Evolutionary conservation across 2,888 invertebrate genomes (phyloP).

Genomic region (Stenodera caucasica): DNA sequence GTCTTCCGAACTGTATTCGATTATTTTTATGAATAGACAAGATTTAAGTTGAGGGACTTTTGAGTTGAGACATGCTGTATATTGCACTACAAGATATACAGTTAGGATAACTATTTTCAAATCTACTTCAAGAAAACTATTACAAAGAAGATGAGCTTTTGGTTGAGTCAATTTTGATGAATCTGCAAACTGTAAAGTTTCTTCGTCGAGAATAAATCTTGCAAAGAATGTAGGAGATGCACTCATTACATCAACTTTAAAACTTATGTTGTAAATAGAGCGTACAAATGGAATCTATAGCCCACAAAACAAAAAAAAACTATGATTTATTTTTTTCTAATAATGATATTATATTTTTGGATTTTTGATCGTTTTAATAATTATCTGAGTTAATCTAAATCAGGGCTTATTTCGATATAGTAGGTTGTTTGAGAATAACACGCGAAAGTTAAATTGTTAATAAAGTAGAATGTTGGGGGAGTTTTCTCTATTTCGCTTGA

Average conservation of each 20-base stretch:
- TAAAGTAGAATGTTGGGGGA: conserved; percentile 33
- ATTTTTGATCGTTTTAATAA: background rate
- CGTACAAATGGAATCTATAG: background rate
- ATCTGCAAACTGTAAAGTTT: background rate
- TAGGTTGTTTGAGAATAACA: conserved; percentile 10
- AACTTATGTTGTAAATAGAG: background rate
- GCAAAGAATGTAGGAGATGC: background rate
- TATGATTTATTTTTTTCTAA: no score
- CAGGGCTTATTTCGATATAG: background rate
- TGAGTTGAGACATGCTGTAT: no score
- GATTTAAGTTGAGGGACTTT: no score
- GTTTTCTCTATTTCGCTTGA: conserved; percentile 31
- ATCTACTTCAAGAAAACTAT: background rate
- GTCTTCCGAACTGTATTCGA: no score
- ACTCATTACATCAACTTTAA: conserved; percentile 1
- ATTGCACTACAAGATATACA: no score
- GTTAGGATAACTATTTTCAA: background rate
- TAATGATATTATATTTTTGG: no score
- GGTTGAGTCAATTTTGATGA: conserved; percentile 6
- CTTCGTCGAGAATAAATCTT: background rate
- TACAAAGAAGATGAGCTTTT: background rate
- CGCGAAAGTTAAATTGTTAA: conserved; percentile 46
- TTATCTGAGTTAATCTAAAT: background rate
- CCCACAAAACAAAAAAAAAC: no score
- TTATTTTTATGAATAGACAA: no score